Conservation (phyloP, 2,113 vertebrate genomes). For the Gobiocypris rarus region DNA sequence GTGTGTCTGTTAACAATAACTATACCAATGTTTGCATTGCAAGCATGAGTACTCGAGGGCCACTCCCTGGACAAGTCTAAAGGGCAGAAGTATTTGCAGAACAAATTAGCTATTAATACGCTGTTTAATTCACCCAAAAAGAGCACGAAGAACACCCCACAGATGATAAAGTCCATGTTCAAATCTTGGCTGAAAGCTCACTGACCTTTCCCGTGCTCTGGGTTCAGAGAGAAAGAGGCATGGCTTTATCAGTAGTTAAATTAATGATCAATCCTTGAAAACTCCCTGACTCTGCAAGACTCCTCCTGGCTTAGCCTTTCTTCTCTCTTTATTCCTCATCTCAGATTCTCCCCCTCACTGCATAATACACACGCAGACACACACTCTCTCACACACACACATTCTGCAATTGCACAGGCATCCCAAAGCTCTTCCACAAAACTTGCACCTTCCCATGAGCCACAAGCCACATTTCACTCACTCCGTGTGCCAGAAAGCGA, state of each 20-base stretch:
- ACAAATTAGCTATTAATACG: neutral
- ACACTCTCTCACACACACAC: conserved; percentile 60
- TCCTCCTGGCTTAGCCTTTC: conserved; percentile 48
- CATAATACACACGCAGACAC: conserved; percentile 51
- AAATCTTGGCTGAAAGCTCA: conserved; percentile 35
- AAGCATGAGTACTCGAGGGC: neutral
- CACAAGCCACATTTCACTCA: conserved; percentile 30
- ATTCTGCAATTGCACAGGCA: conserved; percentile 43
- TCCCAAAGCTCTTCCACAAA: conserved; percentile 35
- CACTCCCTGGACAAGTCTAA: conserved; percentile 30
- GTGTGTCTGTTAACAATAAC: neutral
- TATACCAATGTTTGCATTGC: neutral
- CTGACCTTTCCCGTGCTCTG: conserved; percentile 32
- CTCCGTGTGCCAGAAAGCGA: conserved; percentile 9
- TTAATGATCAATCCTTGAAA: conserved; percentile 66
- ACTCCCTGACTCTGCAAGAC: conserved; percentile 48
- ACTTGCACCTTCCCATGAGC: conserved; percentile 35
- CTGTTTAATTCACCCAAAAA: conserved; percentile 16
- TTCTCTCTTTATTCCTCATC: conserved; percentile 45
- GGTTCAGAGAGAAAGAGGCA: conserved; percentile 17
- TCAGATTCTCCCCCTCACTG: conserved; percentile 27
- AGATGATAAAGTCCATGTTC: conserved; percentile 14
- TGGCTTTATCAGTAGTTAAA: conserved; percentile 69
- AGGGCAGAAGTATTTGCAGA: neutral
- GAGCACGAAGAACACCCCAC: neutral